phyloP scores from a whole-genome alignment of 2,888 invertebrate genomes.

The Deilephila elpenor region DNA sequence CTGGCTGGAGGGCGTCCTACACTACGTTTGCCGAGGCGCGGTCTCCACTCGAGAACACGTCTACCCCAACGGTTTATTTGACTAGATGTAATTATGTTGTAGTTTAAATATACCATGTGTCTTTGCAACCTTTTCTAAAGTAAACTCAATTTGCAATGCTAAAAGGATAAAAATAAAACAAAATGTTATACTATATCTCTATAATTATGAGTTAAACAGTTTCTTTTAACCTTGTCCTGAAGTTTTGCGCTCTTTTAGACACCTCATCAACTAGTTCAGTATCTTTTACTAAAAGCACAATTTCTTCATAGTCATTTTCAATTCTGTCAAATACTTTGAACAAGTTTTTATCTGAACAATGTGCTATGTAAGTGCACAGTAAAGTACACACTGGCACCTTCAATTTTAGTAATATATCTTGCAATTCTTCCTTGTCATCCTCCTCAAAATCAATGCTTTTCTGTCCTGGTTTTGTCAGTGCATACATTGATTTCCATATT shows the following conservation, averaged over 20 bases:
- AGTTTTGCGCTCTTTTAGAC: slow-evolving; percentile 56
- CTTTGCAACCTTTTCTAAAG: too few species aligned
- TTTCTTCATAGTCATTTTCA: slow-evolving; percentile 60
- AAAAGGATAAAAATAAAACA: slow-evolving; percentile 3
- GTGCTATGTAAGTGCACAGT: slow-evolving; percentile 65
- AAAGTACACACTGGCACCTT: slow-evolving; percentile 59
- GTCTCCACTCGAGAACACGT: too few species aligned
- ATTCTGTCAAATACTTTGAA: slow-evolving; percentile 59
- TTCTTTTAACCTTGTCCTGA: slow-evolving; percentile 65
- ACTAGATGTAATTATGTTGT: too few species aligned
- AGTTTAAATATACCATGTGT: too few species aligned
- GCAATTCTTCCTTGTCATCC: slow-evolving; percentile 60
- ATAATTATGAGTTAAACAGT: slow-evolving; percentile 61
- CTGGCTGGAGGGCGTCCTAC: too few species aligned
- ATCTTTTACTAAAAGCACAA: slow-evolving; percentile 57
- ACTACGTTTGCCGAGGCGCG: too few species aligned
- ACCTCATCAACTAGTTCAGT: slow-evolving; percentile 53
- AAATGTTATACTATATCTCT: background rate
- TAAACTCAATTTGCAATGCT: background rate
- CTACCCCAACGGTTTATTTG: too few species aligned
- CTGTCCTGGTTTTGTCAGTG: slow-evolving; percentile 54
- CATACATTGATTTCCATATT: slow-evolving; percentile 67
- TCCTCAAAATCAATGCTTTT: slow-evolving; percentile 63
- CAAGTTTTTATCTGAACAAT: slow-evolving; percentile 64
- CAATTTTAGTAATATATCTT: slow-evolving; percentile 61